These are phyloP conservation scores for Scaptomyza hsui DNA, from an alignment of 1,140 invertebrate genomes.

Conservation along the genomic window DNA sequence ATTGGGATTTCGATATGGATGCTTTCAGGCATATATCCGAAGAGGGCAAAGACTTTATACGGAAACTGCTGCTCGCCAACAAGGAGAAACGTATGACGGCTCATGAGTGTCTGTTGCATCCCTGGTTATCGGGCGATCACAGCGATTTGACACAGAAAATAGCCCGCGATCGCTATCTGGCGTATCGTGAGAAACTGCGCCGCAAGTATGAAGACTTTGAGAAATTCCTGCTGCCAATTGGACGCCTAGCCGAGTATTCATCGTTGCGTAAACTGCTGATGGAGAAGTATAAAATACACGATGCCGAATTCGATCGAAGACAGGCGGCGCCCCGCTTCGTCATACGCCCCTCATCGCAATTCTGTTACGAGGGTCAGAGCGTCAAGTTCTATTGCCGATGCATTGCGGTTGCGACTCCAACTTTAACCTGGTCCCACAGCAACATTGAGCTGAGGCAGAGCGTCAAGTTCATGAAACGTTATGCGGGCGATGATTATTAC, in stretches of 20 bases:
- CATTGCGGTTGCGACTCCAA: slow-evolving; percentile 96
- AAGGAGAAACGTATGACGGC: slow-evolving; percentile 99
- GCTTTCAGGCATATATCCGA: slow-evolving; percentile 96
- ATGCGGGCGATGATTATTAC: slow-evolving; percentile 97
- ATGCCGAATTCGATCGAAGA: slow-evolving; percentile 97
- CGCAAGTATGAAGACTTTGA: slow-evolving; percentile 95
- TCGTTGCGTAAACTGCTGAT: slow-evolving; percentile 97
- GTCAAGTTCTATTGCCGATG: slow-evolving; percentile 98
- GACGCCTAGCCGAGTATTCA: slow-evolving; percentile 98
- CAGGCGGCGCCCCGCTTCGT: slow-evolving; percentile 99
- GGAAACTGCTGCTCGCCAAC: slow-evolving; percentile 94
- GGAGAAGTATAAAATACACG: slow-evolving; percentile 98
- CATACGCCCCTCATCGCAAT: slow-evolving; percentile 96
- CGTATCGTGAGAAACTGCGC: slow-evolving; percentile 94
- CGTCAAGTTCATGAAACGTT: slow-evolving; percentile 99
- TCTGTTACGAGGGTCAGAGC: slow-evolving; percentile 98
- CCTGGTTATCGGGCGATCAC: slow-evolving; percentile 95
- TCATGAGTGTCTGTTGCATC: slow-evolving; percentile 97
- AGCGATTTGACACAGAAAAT: slow-evolving; percentile 91
- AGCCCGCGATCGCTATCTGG: slow-evolving; percentile 92
- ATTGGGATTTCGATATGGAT: slow-evolving; percentile 99
- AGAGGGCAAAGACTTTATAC: slow-evolving; percentile 99
- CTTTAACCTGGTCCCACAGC: slow-evolving; percentile 97
- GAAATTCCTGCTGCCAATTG: slow-evolving; percentile 96
- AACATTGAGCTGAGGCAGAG: slow-evolving; percentile 97